phyloP scores from a whole-genome alignment of 1,140 invertebrate genomes.

The Amyelois transitella region DNA sequence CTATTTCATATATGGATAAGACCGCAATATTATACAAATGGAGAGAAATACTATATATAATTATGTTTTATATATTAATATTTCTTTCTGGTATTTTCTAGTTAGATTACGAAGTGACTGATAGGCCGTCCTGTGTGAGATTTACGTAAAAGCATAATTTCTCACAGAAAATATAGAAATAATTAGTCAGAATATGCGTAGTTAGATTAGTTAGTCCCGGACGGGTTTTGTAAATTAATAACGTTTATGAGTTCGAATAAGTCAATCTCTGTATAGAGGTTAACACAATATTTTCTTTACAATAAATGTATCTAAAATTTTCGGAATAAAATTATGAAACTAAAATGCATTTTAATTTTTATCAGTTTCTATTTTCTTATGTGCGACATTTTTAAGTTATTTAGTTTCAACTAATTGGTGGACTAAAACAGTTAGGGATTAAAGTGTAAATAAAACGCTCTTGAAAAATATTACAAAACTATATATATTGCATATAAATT shows the following conservation, averaged over 20 bases:
- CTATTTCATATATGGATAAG: conserved; percentile 1
- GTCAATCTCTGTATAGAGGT: conserved; percentile 25
- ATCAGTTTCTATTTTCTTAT: background rate
- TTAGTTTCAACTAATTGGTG: too few relatives aligned
- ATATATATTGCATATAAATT: conserved; percentile 26
- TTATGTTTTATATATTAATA: conserved; percentile 2
- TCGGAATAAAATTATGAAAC: conserved; percentile 53
- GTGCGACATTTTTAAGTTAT: too few relatives aligned
- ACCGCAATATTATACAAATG: background rate
- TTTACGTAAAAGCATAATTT: background rate
- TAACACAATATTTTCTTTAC: conserved; percentile 51
- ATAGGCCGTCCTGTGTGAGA: conserved; percentile 4
- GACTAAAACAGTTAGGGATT: too few relatives aligned
- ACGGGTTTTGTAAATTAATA: conserved; percentile 55
- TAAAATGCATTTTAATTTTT: conserved; percentile 14
- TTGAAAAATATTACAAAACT: conserved; percentile 32
- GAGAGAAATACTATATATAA: conserved; percentile 4
- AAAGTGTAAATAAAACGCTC: conserved; percentile 9
- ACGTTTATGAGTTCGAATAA: conserved; percentile 33
- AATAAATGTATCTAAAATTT: conserved; percentile 66
- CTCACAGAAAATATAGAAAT: background rate
- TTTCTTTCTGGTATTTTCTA: conserved; percentile 3
- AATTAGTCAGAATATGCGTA: conserved; percentile 1
- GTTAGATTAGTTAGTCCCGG: conserved; percentile 33
- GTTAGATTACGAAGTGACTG: conserved; percentile 1